phyloP scores from a whole-genome alignment of 2,888 invertebrate genomes.

The Flexamia atlantica region DNA sequence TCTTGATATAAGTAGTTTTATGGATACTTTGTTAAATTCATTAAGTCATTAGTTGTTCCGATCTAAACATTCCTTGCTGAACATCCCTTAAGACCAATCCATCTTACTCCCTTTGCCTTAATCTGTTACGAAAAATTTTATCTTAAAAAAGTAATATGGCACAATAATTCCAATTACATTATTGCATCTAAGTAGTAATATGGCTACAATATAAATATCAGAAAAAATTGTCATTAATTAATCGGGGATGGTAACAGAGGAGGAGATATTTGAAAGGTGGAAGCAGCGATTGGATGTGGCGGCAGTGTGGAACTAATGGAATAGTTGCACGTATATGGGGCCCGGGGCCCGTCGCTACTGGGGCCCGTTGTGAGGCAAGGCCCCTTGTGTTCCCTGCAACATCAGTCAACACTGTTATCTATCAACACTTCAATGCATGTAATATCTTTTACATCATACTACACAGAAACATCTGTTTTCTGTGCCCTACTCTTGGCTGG shows the following conservation, averaged over 20 bases:
- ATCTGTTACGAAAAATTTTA: slow-evolving; percentile 22
- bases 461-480: too few species aligned
- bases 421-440: too few species aligned
- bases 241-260: slow-evolving; percentile 22
- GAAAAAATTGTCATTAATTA: slow-evolving; percentile 4
- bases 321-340: slow-evolving; percentile 46
- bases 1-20: too few species aligned
- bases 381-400: slow-evolving; percentile 64
- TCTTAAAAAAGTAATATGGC: slow-evolving; percentile 50
- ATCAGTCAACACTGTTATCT: neutral
- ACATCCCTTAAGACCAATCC: neutral
- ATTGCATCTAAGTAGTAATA: slow-evolving; percentile 34
- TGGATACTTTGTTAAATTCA: neutral
- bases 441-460: too few species aligned
- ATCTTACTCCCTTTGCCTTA: neutral
- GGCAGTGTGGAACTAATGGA: slow-evolving; percentile 55
- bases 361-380: slow-evolving; percentile 64
- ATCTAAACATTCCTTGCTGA: slow-evolving; percentile 4
- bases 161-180: slow-evolving; percentile 30
- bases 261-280: slow-evolving; percentile 26
- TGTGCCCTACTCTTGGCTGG: too few species aligned
- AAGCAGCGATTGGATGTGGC: slow-evolving; percentile 47
- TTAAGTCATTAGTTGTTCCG: slow-evolving; percentile 6
- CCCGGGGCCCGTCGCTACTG: slow-evolving; percentile 61
- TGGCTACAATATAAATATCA: neutral